These are phyloP conservation scores for Poecilia gillii DNA, from an alignment of 2,797 vertebrate species.

Conservation along the genomic window DNA sequence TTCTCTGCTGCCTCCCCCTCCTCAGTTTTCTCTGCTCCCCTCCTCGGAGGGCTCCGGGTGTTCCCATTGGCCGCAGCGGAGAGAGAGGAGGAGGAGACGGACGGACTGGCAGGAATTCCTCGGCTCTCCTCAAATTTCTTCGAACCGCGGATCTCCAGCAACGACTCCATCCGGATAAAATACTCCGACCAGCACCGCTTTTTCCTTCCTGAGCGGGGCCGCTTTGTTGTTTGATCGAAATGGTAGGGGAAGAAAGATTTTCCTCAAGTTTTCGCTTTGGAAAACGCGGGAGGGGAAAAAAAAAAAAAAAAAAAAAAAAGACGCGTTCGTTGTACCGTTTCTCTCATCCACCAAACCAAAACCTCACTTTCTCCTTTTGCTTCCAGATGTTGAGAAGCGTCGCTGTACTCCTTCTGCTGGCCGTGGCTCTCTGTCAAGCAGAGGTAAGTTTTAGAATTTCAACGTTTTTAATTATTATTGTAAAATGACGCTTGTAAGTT, in stretches of 20 bases:
- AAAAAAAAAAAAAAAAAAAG: too few relatives aligned
- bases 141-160: slow-evolving; percentile 61
- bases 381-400: slow-evolving; percentile 81
- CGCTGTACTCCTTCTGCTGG: slow-evolving; percentile 72
- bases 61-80: slow-evolving; percentile 70
- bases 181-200: slow-evolving; percentile 26
- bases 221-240: slow-evolving; percentile 23
- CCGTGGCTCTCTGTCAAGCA: slow-evolving; percentile 60
- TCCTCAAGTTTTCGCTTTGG: slow-evolving; percentile 28
- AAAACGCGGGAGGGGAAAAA: not conserved
- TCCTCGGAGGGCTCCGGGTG: slow-evolving; percentile 46
- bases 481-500: not conserved
- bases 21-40: slow-evolving; percentile 24
- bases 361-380: slow-evolving; percentile 35
- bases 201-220: slow-evolving; percentile 15
- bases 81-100: slow-evolving; percentile 51
- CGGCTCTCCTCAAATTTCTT: slow-evolving; percentile 79
- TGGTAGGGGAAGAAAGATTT: slow-evolving; percentile 45
- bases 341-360: slow-evolving; percentile 6
- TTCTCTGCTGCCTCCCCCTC: slow-evolving; percentile 26
- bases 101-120: slow-evolving; percentile 76
- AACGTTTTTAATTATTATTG: not conserved
- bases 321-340: slow-evolving; percentile 7
- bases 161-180: slow-evolving; percentile 34
- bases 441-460: slow-evolving; percentile 73